phyloP scores from a whole-genome alignment of 2,113 vertebrate species.

The Xenus cinereus region DNA sequence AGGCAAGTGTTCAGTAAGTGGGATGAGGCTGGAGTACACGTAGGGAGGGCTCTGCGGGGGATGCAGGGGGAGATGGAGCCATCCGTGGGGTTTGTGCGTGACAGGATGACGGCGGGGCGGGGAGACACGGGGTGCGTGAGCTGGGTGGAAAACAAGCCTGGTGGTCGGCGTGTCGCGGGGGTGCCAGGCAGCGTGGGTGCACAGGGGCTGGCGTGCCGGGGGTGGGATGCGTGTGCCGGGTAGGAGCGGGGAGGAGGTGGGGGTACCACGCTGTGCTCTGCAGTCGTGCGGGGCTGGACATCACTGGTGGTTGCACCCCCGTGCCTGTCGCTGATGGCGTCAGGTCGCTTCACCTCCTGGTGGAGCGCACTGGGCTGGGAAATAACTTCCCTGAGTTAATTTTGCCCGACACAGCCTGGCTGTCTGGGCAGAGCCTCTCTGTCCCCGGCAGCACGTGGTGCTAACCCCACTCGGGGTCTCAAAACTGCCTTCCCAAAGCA shows the following conservation, averaged over 20 bases:
- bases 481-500: neutral
- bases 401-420: rapidly evolving
- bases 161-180: neutral
- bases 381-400: neutral
- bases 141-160: rapidly evolving
- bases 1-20: rapidly evolving
- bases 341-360: rapidly evolving
- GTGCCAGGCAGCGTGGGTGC: neutral
- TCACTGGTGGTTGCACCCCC: rapidly evolving
- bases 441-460: rapidly evolving
- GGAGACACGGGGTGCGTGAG: neutral
- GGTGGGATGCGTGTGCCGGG: neutral
- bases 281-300: rapidly evolving
- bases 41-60: rapidly evolving
- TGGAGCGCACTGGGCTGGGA: neutral
- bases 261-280: neutral
- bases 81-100: neutral
- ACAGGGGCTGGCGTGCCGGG: rapidly evolving
- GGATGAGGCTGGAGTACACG: rapidly evolving
- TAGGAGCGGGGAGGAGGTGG: neutral
- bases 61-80: neutral
- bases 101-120: neutral
- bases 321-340: neutral
- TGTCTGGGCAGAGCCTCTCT: neutral
- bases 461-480: rapidly evolving